Evolutionary conservation across 1,140 invertebrate genomes (phyloP).

Genomic region (Zaprionus kolodkinae): DNA sequence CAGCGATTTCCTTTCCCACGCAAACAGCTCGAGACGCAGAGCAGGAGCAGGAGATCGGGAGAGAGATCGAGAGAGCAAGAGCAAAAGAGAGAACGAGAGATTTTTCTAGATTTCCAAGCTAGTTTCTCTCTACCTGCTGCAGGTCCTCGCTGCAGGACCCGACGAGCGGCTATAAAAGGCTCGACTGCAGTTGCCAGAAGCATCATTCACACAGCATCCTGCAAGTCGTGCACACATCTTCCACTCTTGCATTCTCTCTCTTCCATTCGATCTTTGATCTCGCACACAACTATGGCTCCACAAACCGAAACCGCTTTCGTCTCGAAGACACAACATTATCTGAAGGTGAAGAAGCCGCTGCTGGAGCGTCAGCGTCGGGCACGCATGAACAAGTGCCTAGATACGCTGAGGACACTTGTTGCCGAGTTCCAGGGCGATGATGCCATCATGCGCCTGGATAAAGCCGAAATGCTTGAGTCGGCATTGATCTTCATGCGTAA

Average conservation of each 20-base stretch:
- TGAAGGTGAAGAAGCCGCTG: constrained; percentile 98
- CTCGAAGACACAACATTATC: constrained; percentile 94
- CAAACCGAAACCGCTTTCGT: constrained; percentile 62
- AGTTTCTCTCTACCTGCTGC: constrained; percentile 54
- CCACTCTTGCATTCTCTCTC: constrained; percentile 10
- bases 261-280: constrained; percentile 2
- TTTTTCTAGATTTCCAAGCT: constrained; percentile 63
- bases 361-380: constrained; percentile 96
- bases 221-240: constrained; percentile 62
- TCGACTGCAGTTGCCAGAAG: constrained; percentile 44
- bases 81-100: constrained; percentile 27
- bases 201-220: constrained; percentile 79
- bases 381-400: constrained; percentile 96
- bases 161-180: constrained; percentile 62
- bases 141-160: constrained; percentile 65
- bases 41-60: not conserved
- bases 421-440: constrained; percentile 95
- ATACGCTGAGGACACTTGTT: constrained; percentile 96
- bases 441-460: constrained; percentile 96
- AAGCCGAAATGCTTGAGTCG: constrained; percentile 97
- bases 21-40: constrained; percentile 41
- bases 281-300: constrained; percentile 61
- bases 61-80: constrained; percentile 8
- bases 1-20: constrained; percentile 77
- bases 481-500: constrained; percentile 92